phyloP scores from a whole-genome alignment of 2,888 invertebrate genomes.

The Tetragonisca angustula region DNA sequence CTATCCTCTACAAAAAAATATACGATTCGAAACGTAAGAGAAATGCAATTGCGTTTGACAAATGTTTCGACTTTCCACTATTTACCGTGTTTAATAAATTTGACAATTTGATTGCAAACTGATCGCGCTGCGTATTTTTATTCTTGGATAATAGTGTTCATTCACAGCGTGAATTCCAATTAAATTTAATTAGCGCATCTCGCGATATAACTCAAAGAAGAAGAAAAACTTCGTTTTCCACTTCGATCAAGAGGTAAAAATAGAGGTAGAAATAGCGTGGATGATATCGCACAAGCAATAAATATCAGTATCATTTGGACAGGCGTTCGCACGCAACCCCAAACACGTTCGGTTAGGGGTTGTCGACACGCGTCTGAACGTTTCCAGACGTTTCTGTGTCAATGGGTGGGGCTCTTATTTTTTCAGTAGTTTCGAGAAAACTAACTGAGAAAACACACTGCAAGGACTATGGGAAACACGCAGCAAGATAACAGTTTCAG shows the following conservation, averaged over 20 bases:
- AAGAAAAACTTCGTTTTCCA: background rate
- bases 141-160: background rate
- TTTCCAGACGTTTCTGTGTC: conserved; percentile 51
- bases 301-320: conserved; percentile 30
- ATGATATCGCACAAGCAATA: conserved; percentile 13
- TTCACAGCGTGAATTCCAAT: background rate
- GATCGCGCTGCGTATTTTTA: background rate
- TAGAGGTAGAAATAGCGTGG: background rate
- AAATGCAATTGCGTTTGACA: background rate
- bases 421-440: conserved; percentile 55
- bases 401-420: conserved; percentile 58
- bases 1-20: background rate
- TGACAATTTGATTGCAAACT: background rate
- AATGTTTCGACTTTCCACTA: background rate
- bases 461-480: conserved; percentile 60
- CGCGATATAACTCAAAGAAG: background rate
- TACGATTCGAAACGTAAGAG: background rate
- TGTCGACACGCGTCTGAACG: conserved; percentile 38
- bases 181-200: background rate
- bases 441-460: conserved; percentile 47
- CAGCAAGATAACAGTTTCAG: conserved; percentile 40
- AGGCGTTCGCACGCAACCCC: conserved; percentile 30
- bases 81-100: too few relatives aligned
- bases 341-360: conserved; percentile 32
- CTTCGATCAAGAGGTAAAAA: background rate